These are phyloP conservation scores for Leptobrachium leishanense DNA, from an alignment of 2,113 vertebrate species.

Conservation along the genomic window DNA sequence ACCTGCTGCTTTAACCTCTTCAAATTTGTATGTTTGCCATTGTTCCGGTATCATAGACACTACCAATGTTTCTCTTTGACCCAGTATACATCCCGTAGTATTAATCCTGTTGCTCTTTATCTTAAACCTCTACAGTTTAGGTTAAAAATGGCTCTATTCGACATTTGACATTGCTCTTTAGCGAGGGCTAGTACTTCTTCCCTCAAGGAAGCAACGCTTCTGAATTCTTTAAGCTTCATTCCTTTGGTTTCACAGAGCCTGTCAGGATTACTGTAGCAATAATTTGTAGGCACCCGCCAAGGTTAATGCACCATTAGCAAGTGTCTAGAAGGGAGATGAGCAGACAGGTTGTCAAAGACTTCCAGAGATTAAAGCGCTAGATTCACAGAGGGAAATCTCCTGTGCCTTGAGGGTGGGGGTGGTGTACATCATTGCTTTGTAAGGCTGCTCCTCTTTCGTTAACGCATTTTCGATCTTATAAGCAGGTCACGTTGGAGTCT, in stretches of 20 bases:
- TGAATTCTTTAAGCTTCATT: slow-evolving; percentile 16
- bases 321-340: slow-evolving; percentile 62
- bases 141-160: neutral
- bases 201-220: neutral
- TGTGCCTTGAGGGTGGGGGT: slow-evolving; percentile 44
- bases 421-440: slow-evolving; percentile 22
- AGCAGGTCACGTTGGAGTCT: slow-evolving; percentile 23
- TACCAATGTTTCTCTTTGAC: too few species aligned
- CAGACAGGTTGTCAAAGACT: slow-evolving; percentile 70
- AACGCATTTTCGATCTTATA: slow-evolving; percentile 26
- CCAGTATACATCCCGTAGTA: too few species aligned
- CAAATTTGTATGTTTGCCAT: too few species aligned
- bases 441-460: slow-evolving; percentile 15
- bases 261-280: slow-evolving; percentile 58
- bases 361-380: slow-evolving; percentile 65
- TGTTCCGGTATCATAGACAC: too few species aligned
- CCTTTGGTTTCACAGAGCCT: slow-evolving; percentile 36
- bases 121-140: neutral
- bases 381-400: slow-evolving; percentile 57
- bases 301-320: slow-evolving; percentile 69
- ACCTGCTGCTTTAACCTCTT: too few species aligned
- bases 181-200: neutral
- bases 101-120: too few species aligned
- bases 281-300: slow-evolving; percentile 64
- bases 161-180: neutral